Evolutionary conservation across 2,888 invertebrate species (phyloP), one percentile per base, ranked within the genome.

Genomic region (Netelia inedita): DNA sequence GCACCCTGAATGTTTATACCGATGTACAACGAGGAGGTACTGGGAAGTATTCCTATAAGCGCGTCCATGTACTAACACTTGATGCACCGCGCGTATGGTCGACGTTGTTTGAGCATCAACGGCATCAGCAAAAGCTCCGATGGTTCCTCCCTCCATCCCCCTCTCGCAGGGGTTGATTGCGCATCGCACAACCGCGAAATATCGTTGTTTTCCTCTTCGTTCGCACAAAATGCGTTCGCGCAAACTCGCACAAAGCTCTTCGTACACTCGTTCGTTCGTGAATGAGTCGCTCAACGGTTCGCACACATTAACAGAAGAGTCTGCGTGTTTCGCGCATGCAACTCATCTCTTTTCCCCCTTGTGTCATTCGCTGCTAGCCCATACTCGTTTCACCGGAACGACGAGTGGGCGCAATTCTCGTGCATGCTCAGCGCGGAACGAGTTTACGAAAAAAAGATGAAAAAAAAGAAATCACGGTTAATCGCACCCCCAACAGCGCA

Each of bases 61-160:
- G 68, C 81, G 46, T 65, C 35, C 73, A 68, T 84, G 76, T 78
- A 78, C 81, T 68, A 84, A 81, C 84, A 80, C 80, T 81, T 81
- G 78, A 76, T 78, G 65, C 59, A 69, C 69, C 28, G 1, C n/a
- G 43, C 75, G 61, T 43, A 53, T n/a, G 71, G 59, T 68, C 63
- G 43, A 66, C 66, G 68, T 61, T 82, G 73, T 76, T 84, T 53
- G 61, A 78, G 84, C 69, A 74, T 69, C 76, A 80, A 72, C 85
- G 61, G 76, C 72, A 80, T 84, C 80, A 76, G 74, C 79, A 59
- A 23, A 82, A 82, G 71, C 82, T 72, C 50, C 53, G 65, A 78
- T 78, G 76, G 59, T 57, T 55, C 57, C 59, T 35, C 35, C 3
- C 35, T 35, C 35, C 6, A 5, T 8, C 35, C 2, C 35, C 6